Evolutionary conservation across 2,888 invertebrate genomes (phyloP).

Genomic region (Archips xylosteana): DNA sequence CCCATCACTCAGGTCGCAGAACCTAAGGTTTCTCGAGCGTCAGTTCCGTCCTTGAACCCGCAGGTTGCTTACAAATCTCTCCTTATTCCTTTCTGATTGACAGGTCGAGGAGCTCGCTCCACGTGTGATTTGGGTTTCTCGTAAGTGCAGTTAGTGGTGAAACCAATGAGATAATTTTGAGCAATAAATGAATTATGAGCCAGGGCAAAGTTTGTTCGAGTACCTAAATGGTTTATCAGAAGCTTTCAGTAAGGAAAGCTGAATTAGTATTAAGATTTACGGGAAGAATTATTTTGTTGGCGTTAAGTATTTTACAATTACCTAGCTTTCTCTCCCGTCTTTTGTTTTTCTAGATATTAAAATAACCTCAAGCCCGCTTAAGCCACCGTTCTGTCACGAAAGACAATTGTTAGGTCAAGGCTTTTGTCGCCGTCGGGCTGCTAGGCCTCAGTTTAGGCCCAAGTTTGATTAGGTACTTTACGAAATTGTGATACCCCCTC

Average conservation of each 20-base stretch:
- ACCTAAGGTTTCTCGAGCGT: conserved; percentile 22
- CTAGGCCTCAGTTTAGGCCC: neutral
- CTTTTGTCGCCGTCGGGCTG: conserved; percentile 7
- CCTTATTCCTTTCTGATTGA: conserved; percentile 13
- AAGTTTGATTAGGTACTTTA: conserved; percentile 7
- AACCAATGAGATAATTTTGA: neutral
- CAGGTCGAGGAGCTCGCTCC: conserved; percentile 1
- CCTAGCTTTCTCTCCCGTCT: conserved; percentile 2
- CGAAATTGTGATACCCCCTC: conserved; percentile 7
- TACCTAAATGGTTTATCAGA: neutral
- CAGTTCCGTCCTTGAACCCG: conserved; percentile 13
- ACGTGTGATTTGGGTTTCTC: neutral
- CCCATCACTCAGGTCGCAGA: conserved; percentile 17
- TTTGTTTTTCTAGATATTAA: conserved; percentile 11
- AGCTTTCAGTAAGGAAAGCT: neutral
- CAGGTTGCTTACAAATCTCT: conserved; percentile 16
- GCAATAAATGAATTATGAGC: neutral
- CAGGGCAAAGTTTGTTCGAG: neutral
- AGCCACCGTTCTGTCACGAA: conserved; percentile 5
- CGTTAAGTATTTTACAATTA: conserved; percentile 11
- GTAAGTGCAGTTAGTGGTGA: neutral
- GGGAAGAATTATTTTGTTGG: neutral
- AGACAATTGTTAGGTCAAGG: conserved; percentile 13
- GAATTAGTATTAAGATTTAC: neutral
- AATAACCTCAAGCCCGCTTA: neutral